phyloP scores from a whole-genome alignment of 2,888 invertebrate species.

The Athrips mouffetella region DNA sequence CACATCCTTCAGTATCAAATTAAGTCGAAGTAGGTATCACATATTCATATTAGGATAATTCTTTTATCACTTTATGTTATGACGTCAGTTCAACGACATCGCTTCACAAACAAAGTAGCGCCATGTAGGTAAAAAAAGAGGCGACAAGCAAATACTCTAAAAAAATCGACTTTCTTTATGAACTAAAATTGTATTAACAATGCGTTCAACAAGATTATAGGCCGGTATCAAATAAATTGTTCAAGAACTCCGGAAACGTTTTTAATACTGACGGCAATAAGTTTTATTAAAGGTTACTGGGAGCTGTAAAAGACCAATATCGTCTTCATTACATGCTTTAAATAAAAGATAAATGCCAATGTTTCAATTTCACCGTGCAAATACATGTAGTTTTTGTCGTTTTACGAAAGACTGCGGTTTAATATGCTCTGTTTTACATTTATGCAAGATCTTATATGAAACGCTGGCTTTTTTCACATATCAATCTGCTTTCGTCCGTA shows the following conservation, averaged over 20 bases:
- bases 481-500: neutral
- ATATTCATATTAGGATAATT: no score
- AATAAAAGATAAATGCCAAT: slow-evolving; percentile 14
- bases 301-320: slow-evolving; percentile 7
- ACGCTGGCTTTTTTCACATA: neutral
- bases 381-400: neutral
- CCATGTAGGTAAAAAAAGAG: no score
- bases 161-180: no score
- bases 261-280: slow-evolving; percentile 3
- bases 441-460: neutral
- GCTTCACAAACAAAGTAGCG: no score
- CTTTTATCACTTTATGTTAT: no score
- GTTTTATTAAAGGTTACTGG: slow-evolving; percentile 14
- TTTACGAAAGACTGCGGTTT: neutral
- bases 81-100: no score
- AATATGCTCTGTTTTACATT: neutral
- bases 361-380: slow-evolving; percentile 7
- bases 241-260: slow-evolving; percentile 7
- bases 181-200: neutral
- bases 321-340: slow-evolving; percentile 12
- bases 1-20: no score
- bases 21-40: no score
- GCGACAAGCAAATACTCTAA: no score
- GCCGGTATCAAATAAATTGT: neutral
- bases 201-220: neutral